Base-by-base conservation (phyloP, 1,140 invertebrate species). In the Chlorops oryzae region DNA sequence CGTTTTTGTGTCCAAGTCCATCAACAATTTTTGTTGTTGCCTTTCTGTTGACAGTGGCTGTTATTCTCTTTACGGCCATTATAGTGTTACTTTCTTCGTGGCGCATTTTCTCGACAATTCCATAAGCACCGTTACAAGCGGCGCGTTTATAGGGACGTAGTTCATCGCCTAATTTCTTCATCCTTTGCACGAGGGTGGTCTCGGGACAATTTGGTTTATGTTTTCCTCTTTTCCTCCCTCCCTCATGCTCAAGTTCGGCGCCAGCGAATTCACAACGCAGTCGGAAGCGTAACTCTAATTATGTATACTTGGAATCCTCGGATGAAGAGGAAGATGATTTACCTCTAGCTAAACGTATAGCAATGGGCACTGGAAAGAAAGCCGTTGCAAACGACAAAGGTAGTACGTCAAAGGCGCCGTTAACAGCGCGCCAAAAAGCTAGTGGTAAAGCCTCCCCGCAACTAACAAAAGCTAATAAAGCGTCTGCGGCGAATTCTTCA, bases 1-100 rank as follows among this genome's bases (percentile, higher is more conserved):
- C n/a, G n/a, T n/a, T n/a, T n/a, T n/a, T n/a, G n/a, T 87, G 75
- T 98, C 95, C 42, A 99, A 77, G 74, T 99, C 96, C 91, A 97
- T 98, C 46, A 97, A 80, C 17, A 99, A 80, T 54, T 95, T 81
- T 71, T 98, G 97, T 51, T 72, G 76, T 73, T 97, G n/a, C 94
- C 62, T 92, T 87, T 40, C 83, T 85, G 72, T 96, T 95, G 2
- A 95, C 90, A 40, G 90, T 92, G 56, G 89, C 86, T 46, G 91
- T 82, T 76, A 96, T 97, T 78, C 93, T 83, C 87, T 98, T 98
- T 0, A 98, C 94, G 56, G 95, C 96, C 85, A 98, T 92, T 40
- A 91, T 85, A 47, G 89, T 90, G 45, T 84, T 82, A 59, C 87
- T 92, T 52, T 86, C 86, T 63, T 85, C 85, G 70, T 98, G 95